Base-by-base conservation (phyloP, 2,113 vertebrate genomes). In the Cyprinodon tularosa region DNA sequence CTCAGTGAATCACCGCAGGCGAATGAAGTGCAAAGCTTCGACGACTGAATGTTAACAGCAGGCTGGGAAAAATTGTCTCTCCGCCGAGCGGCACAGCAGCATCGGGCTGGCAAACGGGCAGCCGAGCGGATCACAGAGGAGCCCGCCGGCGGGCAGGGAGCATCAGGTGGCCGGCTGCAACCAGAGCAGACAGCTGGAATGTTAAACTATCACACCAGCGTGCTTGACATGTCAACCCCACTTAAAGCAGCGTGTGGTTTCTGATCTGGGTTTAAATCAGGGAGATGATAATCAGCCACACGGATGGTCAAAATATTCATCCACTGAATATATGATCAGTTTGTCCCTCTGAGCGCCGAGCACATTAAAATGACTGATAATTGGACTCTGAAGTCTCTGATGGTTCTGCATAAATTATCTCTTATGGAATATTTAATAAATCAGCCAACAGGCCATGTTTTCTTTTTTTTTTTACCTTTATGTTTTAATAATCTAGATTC, bases 101-200 rank as follows among this genome's bases (percentile, higher is more conserved):
- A 68, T 20, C 62, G 6, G 72, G 66, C 82, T 65, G 83, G 50
- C 68, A 60, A 81, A 62, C 76, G 62, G 66, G 37, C 86, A 85
- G 76, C 62, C 9, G 38, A 77, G 77, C 80, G 42, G 68, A 79
- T 73, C 62, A 1, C 62, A 48, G 72, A 42, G 13, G 48, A 62
- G 74, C 86, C 66, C 76, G 74, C 76, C 10, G 89, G 83, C 84
- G 45, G 9, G 45, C 48, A 29, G 76, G 61, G 71, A 42, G 81
- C 1, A 44, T 78, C 83, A 89, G 80, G 69, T 68, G 77, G 73
- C 76, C 68, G 68, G 69, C 75, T 37, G 70, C 78, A 65, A 84
- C 73, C 6, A 57, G 84, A 84, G 72, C 77, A 77, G 86, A 89
- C 90, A 90, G 88, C 82, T 81, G 74, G 78, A 71, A 79, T 71